Base-by-base conservation (phyloP, 2,797 vertebrate genomes). In the Schizothorax lantsangensis region DNA sequence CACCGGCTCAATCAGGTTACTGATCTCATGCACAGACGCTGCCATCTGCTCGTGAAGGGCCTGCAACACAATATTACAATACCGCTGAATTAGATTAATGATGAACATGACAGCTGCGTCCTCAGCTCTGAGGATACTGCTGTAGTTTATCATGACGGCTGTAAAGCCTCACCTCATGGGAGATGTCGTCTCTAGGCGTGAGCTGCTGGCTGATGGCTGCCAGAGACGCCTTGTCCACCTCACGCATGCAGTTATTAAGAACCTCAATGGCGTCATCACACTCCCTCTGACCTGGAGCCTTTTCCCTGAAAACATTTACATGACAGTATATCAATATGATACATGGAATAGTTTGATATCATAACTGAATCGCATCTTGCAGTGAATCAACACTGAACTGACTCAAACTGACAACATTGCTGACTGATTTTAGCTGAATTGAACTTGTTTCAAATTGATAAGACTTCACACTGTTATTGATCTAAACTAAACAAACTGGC, bases 121-220 rank as follows among this genome's bases (percentile, higher is more conserved):
- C 78, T 80, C n/a, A 30, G 57, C 38, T 80, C 47, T 81, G 33
- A 49, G 23, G 26, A 81, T 36, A 68, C 12, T 66, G 19, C 62
- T 49, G 19, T n/a, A 23, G 62, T 81, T 81, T 14, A 68, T 45
- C 26, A 79, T 17, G 52, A 8, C 6, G 3, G 33, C 6, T n/a
- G 23, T 26, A 17, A 54, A 45, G 14, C 30, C 91, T 88, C 64
- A 98, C 98, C 98, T 99, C 98, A 89, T 99, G 97, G 38, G 98
- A 99, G 88, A 99, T 97, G 83, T 98, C 98, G n/a, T 99, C 97
- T 69, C 97, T 93, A 1, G 98, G 98, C 0, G 96, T 95, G 40
- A 99, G 94, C 85, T 99, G 98, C 90, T 99, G 98, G 92, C 98
- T 99, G 88, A 99, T 97, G 11, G 97, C 98, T 62, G 98, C 97